Base-by-base conservation (phyloP, 2,888 invertebrate species). In the Julus scanicus region DNA sequence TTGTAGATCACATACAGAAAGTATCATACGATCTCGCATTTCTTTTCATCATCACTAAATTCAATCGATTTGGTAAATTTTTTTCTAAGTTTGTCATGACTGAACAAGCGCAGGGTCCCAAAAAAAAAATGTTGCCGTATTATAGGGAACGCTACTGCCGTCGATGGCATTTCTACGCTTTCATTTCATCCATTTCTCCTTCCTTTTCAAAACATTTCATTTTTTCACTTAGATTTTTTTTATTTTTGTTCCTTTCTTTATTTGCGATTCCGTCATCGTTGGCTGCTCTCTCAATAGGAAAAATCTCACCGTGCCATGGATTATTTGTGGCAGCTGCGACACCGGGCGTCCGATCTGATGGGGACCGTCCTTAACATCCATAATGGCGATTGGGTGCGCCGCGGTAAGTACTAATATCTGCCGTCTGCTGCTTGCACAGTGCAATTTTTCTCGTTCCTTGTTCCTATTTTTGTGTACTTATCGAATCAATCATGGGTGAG, bases 281-380 rank as follows among this genome's bases (percentile, higher is more conserved):
- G n/a, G 13, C n/a, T 29, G 86, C 49, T 53, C 20, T 40, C 57
- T 37, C 83, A 71, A 71, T 90, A 94, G 94, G 96, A 96, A 91
- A 98, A 98, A 92, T 98, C 99, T 0, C 96, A 97, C 91, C 95
- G 95, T 91, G 97, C 99, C 0, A 98, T 99, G 98, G 98, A 99
- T 92, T 96, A 97, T 88, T 93, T 99, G 84, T 99, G 99, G 99
- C 95, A 96, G 91, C 95, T 98, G 92, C 94, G 99, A 57, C 98
- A 99, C 92, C 94, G 96, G 57, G 95, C 95, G 89, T 95, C 96
- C 2, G 98, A 99, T 92, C 94, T 99, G 11, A 98, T 99, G 96
- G 99, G 99, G 5, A 98, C 98, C 0, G 98, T 99, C 8, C 94
- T 99, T 87, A 98, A 99, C 93, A 96, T 99, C n/a, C 97, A 99